These are phyloP conservation scores for Proteles cristata DNA, from an alignment of 2,113 vertebrate genomes.

Conservation along the genomic window DNA sequence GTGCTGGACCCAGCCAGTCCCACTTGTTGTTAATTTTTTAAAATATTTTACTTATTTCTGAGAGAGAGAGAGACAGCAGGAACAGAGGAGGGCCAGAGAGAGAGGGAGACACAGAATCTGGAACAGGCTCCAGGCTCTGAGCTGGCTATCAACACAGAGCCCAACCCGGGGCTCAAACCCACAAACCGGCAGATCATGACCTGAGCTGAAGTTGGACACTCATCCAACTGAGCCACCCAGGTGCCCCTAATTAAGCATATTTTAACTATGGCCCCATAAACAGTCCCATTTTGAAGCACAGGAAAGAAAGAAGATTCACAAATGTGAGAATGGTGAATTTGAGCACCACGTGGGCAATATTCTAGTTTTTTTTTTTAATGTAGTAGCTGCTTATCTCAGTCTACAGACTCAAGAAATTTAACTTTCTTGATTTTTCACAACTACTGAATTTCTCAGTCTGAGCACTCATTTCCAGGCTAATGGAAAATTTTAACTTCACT, in stretches of 20 bases:
- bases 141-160: too few species aligned
- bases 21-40: background rate
- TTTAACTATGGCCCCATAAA: background rate
- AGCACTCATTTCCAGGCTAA: background rate
- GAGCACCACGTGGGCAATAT: background rate
- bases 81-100: too few species aligned
- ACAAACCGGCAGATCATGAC: too few species aligned
- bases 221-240: too few species aligned
- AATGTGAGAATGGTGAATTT: background rate
- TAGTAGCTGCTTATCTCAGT: background rate
- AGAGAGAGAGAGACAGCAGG: too few species aligned
- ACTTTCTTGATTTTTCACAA: background rate
- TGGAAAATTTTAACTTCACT: background rate
- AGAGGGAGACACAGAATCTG: too few species aligned
- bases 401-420: background rate
- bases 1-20: background rate
- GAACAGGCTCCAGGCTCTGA: too few species aligned
- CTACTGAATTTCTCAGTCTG: constrained; percentile 29
- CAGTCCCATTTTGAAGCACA: background rate
- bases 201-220: too few species aligned
- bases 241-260: too few species aligned
- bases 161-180: too few species aligned
- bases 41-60: too few species aligned
- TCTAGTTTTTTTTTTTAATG: background rate
- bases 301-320: background rate